Percentiles rank a stretch among this genome's conserved stretches.
Evolutionary conservation across 2,113 vertebrate genomes (phyloP).

Genomic region (Cyphomyrus plagiostoma): DNA sequence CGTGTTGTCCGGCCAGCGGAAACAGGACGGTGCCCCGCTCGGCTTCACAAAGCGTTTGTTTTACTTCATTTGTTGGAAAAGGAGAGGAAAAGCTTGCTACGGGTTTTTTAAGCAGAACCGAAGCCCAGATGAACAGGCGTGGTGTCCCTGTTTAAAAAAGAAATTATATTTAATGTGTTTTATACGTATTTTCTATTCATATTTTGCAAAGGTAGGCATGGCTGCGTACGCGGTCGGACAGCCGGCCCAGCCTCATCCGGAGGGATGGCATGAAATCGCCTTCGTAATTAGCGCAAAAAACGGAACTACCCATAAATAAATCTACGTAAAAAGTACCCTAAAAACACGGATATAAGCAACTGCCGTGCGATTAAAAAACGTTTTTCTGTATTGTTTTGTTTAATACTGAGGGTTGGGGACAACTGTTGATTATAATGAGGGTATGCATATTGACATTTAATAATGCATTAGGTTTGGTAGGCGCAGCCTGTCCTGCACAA

Average conservation of each 20-base stretch:
- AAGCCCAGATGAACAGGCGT: not conserved
- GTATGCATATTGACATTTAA: not conserved
- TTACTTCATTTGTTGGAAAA: not conserved
- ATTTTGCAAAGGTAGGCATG: not conserved
- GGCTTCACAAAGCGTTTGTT: slow-evolving; percentile 8
- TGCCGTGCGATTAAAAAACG: not conserved
- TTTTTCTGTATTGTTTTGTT: not conserved
- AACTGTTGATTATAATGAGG: not conserved
- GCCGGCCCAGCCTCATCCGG: not conserved
- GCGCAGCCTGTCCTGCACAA: not conserved
- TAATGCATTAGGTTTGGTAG: slow-evolving; percentile 2
- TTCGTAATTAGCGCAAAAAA: not conserved
- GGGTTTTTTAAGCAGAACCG: not conserved
- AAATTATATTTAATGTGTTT: not conserved
- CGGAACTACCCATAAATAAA: not conserved
- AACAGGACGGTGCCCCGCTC: not conserved
- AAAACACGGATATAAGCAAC: not conserved
- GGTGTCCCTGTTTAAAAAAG: not conserved
- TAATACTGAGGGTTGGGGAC: not conserved
- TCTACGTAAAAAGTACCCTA: not conserved
- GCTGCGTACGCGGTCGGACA: not conserved
- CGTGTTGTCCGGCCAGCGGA: slow-evolving; percentile 4
- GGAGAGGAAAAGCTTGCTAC: not conserved
- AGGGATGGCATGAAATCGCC: not conserved
- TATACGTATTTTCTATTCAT: not conserved